Percentiles rank a stretch among this genome's conserved stretches.
Evolutionary conservation across 2,888 invertebrate genomes (phyloP).

Genomic region (Linyphia triangularis): DNA sequence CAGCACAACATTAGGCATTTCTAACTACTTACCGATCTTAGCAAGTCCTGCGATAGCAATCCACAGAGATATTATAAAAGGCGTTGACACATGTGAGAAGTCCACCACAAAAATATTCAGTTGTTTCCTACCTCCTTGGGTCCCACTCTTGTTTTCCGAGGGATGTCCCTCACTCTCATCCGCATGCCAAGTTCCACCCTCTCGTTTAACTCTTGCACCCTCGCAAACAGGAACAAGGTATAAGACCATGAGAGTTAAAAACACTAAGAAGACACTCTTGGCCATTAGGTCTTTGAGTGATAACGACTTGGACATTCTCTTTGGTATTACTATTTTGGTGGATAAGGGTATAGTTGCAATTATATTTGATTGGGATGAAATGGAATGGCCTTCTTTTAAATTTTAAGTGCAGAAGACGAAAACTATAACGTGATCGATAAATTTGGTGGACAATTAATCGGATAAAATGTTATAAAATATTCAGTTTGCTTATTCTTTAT

Average conservation of each 20-base stretch:
- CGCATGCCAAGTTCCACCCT: background rate
- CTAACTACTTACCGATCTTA: constrained; percentile 81
- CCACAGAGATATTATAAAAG: constrained; percentile 80
- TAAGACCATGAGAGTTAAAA: background rate
- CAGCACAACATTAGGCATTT: background rate
- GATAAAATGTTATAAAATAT: no score
- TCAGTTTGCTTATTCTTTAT: no score
- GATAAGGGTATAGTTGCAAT: no score
- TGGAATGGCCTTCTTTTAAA: no score
- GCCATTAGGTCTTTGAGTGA: background rate
- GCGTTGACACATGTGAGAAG: constrained; percentile 78
- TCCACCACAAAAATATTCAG: constrained; percentile 62
- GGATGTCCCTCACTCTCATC: background rate
- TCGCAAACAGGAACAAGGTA: background rate
- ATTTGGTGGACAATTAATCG: no score
- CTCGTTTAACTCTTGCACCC: background rate
- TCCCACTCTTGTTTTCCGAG: background rate
- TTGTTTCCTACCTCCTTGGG: constrained; percentile 1
- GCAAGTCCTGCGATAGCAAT: constrained; percentile 81
- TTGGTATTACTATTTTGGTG: no score
- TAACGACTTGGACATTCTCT: background rate
- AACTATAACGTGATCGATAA: no score
- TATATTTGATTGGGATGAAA: no score
- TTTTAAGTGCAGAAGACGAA: no score
- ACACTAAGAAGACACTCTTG: background rate